phyloP scores from a whole-genome alignment of 64 coral and sea anemone species.

The Pachyseris speciosa region DNA sequence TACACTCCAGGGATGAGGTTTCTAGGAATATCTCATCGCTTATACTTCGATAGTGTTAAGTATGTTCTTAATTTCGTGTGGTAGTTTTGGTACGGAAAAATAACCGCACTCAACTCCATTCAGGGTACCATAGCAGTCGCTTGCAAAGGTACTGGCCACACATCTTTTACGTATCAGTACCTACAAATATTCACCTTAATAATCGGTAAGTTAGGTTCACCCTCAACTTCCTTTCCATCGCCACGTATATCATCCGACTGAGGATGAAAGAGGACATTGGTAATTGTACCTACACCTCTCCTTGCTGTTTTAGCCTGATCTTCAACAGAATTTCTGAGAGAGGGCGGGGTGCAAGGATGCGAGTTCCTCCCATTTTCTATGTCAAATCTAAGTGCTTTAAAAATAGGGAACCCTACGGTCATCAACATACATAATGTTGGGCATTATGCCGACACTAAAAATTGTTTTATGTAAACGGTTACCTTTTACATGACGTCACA shows the following conservation, averaged over 20 bases:
- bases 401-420: no score
- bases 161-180: background rate
- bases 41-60: no score
- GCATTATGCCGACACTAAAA: no score
- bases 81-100: background rate
- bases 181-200: background rate
- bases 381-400: no score
- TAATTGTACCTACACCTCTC: background rate
- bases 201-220: background rate
- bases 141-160: background rate
- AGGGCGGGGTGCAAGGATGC: background rate
- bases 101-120: background rate
- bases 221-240: background rate
- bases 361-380: background rate
- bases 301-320: background rate
- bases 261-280: background rate
- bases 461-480: no score
- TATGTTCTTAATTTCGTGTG: no score
- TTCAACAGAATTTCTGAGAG: no score
- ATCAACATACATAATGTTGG: no score
- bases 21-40: no score
- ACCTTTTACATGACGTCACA: no score
- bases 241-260: background rate
- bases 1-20: no score
- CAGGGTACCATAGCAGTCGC: background rate